Percentiles rank a stretch among this genome's conserved stretches.
These are phyloP conservation scores for Siphlonurus alternatus DNA, from an alignment of 2,888 invertebrate species.

Conservation along the genomic window DNA sequence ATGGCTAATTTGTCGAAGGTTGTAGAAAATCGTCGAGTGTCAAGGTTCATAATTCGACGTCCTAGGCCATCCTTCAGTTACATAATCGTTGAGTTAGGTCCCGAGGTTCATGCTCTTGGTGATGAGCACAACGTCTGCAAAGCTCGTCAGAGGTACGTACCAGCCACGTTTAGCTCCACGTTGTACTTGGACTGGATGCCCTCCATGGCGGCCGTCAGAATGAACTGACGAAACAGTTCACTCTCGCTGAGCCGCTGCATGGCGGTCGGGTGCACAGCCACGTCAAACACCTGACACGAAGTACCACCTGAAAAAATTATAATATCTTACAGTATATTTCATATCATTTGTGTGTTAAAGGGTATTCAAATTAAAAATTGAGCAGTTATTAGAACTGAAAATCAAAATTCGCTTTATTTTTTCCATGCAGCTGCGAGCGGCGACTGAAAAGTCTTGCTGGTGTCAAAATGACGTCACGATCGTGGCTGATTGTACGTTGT, in stretches of 20 bases:
- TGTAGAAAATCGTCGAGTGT: too few relatives aligned
- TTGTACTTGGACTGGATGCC: slow-evolving; percentile 64
- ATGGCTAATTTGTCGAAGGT: too few relatives aligned
- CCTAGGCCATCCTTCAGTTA: too few relatives aligned
- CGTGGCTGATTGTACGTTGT: too few relatives aligned
- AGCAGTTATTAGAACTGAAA: too few relatives aligned
- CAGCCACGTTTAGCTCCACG: slow-evolving; percentile 43
- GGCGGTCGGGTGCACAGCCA: slow-evolving; percentile 65
- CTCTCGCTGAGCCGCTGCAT: slow-evolving; percentile 55
- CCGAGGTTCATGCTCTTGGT: background rate
- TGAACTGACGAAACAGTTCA: slow-evolving; percentile 57
- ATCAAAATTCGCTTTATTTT: too few relatives aligned
- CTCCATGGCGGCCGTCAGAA: slow-evolving; percentile 62
- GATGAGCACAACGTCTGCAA: background rate
- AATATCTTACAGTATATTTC: background rate
- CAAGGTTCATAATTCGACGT: too few relatives aligned
- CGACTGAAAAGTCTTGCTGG: too few relatives aligned
- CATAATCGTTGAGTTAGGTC: too few relatives aligned
- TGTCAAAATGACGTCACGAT: too few relatives aligned
- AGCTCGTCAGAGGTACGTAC: too few relatives aligned
- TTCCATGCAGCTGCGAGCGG: too few relatives aligned
- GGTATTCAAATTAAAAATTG: background rate
- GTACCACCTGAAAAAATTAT: slow-evolving; percentile 34
- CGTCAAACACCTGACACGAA: slow-evolving; percentile 60
- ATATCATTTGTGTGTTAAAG: background rate